Base-by-base conservation (phyloP, 2,888 invertebrate species). In the Oxyscelio sp. region DNA sequence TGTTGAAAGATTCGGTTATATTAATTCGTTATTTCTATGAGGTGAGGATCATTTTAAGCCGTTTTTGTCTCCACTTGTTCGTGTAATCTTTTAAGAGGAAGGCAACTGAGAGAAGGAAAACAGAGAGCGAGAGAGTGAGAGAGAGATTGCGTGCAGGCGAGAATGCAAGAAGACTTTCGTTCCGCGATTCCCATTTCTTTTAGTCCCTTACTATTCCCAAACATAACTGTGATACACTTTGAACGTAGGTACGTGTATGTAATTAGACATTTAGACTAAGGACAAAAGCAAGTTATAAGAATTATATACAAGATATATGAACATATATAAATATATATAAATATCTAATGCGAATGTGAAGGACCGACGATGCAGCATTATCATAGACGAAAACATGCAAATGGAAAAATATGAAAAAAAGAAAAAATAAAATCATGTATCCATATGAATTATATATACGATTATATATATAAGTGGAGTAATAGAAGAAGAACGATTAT, bases 151-250 rank as follows among this genome's bases (percentile, higher is more conserved):
- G n/a, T n/a, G 27, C 27, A 27, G 27, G 61, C 38, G 17, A 34
- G 34, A 43, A 63, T 63, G 58, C 65, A 27, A 4, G 27, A 4
- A 27, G 11, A 13, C 6, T 19, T 73, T 52, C 43, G 43, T 48
- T 27, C 27, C 11, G 19, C 43, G 58, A 70, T 66, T 80, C 22
- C 45, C 50, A 58, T 74, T 89, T 90, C 87, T 88, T 87, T 89
- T 87, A 89, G 89, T 87, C 88, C 89, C 86, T 89, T 77, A 90
- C 90, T 91, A 90, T 91, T 90, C 91, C 91, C 90, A 90, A 92
- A 93, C 90, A 93, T 91, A 93, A 93, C 94, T 94, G 94, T 94
- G 94, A 94, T 94, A 94, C 93, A 92, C 91, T 92, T 90, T 91
- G 88, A 91, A 91, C 88, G 90, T 85, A 80, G 83, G 84, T 88